Evolutionary conservation across 2,113 vertebrate species (phyloP).

Genomic region (Machaerirhynchus nigripectus): DNA sequence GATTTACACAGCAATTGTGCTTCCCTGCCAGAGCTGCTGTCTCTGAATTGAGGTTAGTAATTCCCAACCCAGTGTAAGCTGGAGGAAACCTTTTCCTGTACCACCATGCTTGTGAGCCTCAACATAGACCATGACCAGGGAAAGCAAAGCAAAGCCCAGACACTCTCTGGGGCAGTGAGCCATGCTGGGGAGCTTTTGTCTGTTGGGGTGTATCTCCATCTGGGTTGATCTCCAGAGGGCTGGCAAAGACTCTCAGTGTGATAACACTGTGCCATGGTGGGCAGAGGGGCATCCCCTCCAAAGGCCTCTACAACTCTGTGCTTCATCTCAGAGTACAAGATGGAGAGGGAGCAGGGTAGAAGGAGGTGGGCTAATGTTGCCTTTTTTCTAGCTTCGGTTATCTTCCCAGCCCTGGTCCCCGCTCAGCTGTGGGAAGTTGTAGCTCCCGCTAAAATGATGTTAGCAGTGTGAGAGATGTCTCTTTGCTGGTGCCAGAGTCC

Average conservation of each 20-base stretch:
- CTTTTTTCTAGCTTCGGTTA: not conserved
- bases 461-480: not conserved
- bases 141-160: not conserved
- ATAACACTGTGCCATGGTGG: accelerated
- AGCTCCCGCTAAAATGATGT: not conserved
- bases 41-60: not conserved
- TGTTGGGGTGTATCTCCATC: not conserved
- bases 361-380: not conserved
- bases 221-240: not conserved
- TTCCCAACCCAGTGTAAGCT: not conserved
- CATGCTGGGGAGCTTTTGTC: not conserved
- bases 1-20: not conserved
- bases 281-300: not conserved
- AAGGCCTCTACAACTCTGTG: not conserved
- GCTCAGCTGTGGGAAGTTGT: accelerated
- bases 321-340: not conserved
- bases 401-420: not conserved
- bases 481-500: slow-evolving; percentile 43
- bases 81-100: not conserved
- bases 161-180: not conserved
- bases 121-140: accelerated
- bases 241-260: not conserved
- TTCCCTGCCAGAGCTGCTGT: not conserved
- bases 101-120: not conserved
- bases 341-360: not conserved